Conservation (phyloP, 2,113 vertebrate genomes). For the Antennarius striatus region DNA sequence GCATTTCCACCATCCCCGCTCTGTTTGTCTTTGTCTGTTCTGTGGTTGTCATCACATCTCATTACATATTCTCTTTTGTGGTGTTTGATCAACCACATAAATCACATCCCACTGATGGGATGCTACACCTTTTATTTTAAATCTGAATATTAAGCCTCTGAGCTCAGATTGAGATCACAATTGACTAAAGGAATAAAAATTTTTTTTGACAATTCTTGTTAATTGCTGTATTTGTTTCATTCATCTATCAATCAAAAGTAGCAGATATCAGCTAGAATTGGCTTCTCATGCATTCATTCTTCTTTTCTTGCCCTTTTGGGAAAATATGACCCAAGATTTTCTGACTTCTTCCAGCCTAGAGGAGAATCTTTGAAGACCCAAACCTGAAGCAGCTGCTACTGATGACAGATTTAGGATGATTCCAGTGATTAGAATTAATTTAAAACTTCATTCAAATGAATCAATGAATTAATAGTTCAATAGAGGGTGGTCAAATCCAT, state of each 20-base stretch:
- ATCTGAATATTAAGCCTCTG: slow-evolving; percentile 6
- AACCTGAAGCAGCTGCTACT: no score
- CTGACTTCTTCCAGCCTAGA: no score
- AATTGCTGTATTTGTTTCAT: not conserved
- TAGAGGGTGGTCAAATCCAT: not conserved
- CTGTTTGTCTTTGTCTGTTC: slow-evolving; percentile 42
- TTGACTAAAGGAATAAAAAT: slow-evolving; percentile 3
- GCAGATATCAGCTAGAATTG: not conserved
- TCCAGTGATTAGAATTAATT: not conserved
- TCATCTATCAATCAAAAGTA: not conserved
- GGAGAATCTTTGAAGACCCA: no score
- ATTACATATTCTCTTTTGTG: slow-evolving; percentile 56
- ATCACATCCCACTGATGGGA: slow-evolving; percentile 12
- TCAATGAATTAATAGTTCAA: not conserved
- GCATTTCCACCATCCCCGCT: slow-evolving; percentile 43
- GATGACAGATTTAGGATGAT: no score
- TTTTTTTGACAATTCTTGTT: no score
- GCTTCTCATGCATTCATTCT: not conserved
- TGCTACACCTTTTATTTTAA: not conserved
- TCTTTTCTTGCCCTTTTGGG: no score
- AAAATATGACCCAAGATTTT: not conserved
- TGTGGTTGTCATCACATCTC: slow-evolving; percentile 37
- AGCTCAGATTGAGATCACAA: slow-evolving; percentile 9
- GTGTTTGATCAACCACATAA: slow-evolving; percentile 37
- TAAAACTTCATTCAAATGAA: not conserved